A percentile compares a stretch with the other conserved stretches of the same genome.
Conservation (phyloP, 2,888 invertebrate species). For the Fragum whitleyi region DNA sequence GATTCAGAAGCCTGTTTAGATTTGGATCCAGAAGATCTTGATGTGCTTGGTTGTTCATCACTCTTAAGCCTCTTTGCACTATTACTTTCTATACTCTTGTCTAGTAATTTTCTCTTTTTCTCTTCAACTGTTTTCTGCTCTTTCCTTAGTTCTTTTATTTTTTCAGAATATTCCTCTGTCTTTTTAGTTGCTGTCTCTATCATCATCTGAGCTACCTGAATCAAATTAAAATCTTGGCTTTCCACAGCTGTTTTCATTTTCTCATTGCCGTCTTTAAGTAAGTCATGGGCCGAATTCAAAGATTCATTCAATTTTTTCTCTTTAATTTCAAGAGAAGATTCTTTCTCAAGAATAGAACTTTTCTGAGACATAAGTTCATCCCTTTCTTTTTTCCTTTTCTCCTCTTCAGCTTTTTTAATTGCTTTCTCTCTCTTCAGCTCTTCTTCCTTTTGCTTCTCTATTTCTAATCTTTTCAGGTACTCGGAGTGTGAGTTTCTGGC, state of each 20-base stretch:
- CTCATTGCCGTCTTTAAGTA: background rate
- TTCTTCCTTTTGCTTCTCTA: background rate
- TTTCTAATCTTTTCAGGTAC: background rate
- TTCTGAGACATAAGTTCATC: background rate
- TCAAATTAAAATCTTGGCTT: background rate
- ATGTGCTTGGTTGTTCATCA: slow-evolving; percentile 1
- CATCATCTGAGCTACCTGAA: background rate
- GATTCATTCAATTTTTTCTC: slow-evolving; percentile 1
- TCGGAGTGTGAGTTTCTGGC: background rate
- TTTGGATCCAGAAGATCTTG: background rate
- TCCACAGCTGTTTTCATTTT: background rate
- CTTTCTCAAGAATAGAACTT: background rate
- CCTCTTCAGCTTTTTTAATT: background rate
- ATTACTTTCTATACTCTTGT: background rate
- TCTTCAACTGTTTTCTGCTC: background rate
- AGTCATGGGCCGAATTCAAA: background rate
- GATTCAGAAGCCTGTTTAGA: slow-evolving; percentile 1
- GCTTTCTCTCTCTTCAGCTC: background rate
- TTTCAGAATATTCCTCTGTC: background rate
- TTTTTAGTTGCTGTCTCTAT: background rate
- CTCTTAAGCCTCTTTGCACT: background rate
- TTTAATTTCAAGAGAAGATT: background rate
- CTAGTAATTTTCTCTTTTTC: background rate
- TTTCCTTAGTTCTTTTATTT: background rate
- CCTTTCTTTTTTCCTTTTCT: slow-evolving; percentile 1